Conservation (phyloP, 1,140 invertebrate species). For the Aphidius ervi region DNA sequence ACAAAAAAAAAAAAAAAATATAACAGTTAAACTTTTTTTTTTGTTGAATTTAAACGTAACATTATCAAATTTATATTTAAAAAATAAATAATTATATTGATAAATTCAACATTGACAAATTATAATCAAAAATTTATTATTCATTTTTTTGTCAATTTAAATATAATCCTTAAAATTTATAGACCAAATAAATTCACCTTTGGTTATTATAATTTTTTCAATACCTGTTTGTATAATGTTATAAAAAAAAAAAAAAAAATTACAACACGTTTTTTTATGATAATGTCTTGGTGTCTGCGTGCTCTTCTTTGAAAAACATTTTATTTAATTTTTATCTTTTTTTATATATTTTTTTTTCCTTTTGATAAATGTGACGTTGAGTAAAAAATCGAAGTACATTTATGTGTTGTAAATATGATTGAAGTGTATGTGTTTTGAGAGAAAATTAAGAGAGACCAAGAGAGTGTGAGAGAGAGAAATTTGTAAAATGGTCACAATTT, state of each 20-base stretch:
- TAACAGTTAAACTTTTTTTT: constrained; percentile 31
- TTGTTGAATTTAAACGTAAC: constrained; percentile 30
- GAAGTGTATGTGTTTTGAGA: constrained; percentile 15
- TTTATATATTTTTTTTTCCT: not conserved
- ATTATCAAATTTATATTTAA: constrained; percentile 23
- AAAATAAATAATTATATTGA: no score
- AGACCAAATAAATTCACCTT: no score
- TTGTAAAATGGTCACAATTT: no score
- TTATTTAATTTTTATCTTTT: constrained; percentile 9
- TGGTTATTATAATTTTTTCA: no score
- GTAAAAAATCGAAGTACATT: constrained; percentile 6
- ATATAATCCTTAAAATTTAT: no score
- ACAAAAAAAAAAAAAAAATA: no score
- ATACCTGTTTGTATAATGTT: not conserved
- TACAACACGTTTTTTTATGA: constrained; percentile 1
- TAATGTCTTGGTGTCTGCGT: not conserved
- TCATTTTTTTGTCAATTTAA: no score
- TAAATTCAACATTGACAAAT: not conserved
- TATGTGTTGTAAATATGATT: no score
- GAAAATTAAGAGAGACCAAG: not conserved
- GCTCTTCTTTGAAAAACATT: not conserved
- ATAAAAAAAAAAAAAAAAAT: not conserved
- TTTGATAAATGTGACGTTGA: constrained; percentile 16
- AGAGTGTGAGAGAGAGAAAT: no score
- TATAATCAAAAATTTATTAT: no score